Evolutionary conservation across 2,113 vertebrate species (phyloP).

Genomic region (Scopus umbretta): DNA sequence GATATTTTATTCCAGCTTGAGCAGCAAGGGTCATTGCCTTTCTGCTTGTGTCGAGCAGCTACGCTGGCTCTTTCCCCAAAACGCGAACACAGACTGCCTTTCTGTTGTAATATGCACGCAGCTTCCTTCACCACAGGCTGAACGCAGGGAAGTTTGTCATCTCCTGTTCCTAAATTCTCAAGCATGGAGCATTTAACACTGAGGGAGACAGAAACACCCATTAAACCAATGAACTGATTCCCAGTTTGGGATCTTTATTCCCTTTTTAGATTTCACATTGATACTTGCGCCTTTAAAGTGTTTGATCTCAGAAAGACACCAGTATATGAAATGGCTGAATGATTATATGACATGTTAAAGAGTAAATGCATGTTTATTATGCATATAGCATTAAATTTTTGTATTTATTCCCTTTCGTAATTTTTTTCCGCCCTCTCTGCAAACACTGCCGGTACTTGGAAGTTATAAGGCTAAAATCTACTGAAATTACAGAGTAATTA

Average conservation of each 20-base stretch:
- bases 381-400: neutral
- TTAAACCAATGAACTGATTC: neutral
- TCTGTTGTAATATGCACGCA: neutral
- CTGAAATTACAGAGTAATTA: neutral
- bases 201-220: neutral
- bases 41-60: neutral
- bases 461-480: neutral
- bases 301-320: neutral
- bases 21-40: neutral
- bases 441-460: neutral
- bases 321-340: neutral
- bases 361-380: conserved; percentile 7
- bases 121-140: neutral
- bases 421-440: neutral
- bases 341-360: neutral
- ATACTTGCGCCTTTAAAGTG: neutral
- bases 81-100: no score
- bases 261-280: neutral
- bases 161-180: neutral
- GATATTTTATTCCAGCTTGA: neutral
- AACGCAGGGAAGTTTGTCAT: neutral
- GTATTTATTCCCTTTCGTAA: neutral
- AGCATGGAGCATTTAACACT: neutral
- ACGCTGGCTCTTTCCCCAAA: neutral
- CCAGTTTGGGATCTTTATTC: neutral